Conservation (phyloP, 2,113 vertebrate genomes). For the Anoura caudifer region DNA sequence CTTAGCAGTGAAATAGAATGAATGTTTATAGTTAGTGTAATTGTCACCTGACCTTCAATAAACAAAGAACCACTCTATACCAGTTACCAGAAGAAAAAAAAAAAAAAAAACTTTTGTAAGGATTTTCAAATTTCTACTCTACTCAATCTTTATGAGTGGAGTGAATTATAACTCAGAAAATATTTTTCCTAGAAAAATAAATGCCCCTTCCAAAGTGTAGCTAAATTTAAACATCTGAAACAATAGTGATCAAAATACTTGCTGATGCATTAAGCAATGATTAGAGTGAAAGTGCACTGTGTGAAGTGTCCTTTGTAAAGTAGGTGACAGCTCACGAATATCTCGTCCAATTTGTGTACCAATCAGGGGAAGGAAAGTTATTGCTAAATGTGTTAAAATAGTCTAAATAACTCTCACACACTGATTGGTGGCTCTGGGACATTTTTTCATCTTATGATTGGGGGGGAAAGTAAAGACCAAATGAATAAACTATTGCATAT, state of each 20-base stretch:
- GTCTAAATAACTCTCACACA: neutral
- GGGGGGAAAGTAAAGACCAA: neutral
- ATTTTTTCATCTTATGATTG: neutral
- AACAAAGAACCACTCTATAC: neutral
- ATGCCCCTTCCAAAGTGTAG: neutral
- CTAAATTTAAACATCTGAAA: conserved; percentile 35
- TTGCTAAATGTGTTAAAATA: neutral
- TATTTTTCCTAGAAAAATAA: conserved; percentile 31
- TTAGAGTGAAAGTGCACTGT: neutral
- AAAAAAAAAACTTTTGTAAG: neutral
- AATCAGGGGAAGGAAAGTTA: neutral
- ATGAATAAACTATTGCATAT: neutral
- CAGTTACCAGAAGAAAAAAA: neutral
- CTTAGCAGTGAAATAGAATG: conserved; percentile 59
- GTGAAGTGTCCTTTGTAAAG: neutral
- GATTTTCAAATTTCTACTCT: neutral
- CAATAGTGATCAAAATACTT: neutral
- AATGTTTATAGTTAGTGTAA: conserved; percentile 68
- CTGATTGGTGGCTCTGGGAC: neutral
- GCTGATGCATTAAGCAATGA: neutral
- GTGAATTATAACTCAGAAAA: neutral
- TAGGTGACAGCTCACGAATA: neutral
- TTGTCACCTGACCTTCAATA: conserved; percentile 72
- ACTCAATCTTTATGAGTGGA: conserved; percentile 25
- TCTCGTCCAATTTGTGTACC: neutral